Conservation (phyloP, 2,113 vertebrate genomes). For the Promerops cafer region DNA sequence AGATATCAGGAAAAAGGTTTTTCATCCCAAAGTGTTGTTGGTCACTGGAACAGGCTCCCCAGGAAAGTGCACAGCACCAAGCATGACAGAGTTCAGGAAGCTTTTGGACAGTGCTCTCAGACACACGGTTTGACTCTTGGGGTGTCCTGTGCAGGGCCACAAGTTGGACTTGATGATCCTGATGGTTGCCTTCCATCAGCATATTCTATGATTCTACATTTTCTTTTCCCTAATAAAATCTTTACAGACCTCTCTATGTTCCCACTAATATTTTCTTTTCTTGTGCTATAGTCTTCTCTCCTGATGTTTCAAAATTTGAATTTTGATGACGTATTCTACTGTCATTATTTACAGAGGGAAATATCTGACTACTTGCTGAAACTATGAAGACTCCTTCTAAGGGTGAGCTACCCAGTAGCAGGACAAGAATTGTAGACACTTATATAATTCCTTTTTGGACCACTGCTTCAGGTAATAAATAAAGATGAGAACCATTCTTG, state of each 20-base stretch:
- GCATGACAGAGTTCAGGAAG: background rate
- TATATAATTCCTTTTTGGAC: background rate
- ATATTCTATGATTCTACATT: background rate
- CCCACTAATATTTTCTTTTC: background rate
- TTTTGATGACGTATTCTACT: background rate
- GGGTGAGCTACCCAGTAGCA: background rate
- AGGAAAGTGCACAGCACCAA: background rate
- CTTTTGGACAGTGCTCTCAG: background rate
- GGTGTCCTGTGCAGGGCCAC: background rate
- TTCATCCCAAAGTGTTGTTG: rapidly evolving
- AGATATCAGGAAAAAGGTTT: background rate
- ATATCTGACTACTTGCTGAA: background rate
- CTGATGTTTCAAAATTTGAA: background rate
- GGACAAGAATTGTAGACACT: background rate
- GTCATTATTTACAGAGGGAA: background rate
- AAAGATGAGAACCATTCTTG: background rate
- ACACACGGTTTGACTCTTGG: background rate
- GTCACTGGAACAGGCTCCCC: no score
- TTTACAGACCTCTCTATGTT: background rate
- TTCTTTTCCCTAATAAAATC: background rate
- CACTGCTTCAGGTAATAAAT: background rate
- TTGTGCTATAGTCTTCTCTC: background rate
- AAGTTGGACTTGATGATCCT: background rate
- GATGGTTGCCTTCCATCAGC: background rate
- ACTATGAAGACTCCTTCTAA: background rate